Evolutionary conservation across 1,140 invertebrate genomes (phyloP).

Genomic region (Oreohelix idahoensis): DNA sequence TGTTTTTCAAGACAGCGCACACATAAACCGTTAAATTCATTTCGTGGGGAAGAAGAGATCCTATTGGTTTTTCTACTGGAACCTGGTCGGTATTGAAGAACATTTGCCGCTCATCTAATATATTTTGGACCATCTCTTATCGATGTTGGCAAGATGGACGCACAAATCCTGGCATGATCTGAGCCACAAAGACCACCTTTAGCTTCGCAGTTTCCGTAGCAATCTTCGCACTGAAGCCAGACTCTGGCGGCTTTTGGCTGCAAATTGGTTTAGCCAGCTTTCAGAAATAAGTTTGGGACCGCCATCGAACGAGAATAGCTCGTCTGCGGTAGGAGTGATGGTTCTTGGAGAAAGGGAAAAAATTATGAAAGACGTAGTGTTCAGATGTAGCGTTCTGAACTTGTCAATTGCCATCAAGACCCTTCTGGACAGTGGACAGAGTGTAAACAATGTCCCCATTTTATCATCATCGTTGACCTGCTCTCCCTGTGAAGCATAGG

Average conservation of each 20-base stretch:
- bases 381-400: background rate
- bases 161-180: background rate
- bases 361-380: background rate
- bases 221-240: conserved; percentile 5
- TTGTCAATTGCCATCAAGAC: background rate
- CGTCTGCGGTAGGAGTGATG: background rate
- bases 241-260: background rate
- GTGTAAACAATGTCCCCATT: background rate
- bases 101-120: conserved; percentile 16
- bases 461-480: too few relatives aligned
- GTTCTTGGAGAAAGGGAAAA: background rate
- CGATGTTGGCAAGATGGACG: background rate
- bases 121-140: background rate
- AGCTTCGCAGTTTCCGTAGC: background rate
- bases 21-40: background rate
- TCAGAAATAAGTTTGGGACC: background rate
- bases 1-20: background rate
- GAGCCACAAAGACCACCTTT: background rate
- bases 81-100: background rate
- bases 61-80: background rate
- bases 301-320: background rate
- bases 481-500: too few relatives aligned
- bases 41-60: background rate
- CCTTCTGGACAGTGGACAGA: background rate
- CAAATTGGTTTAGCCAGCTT: conserved; percentile 10